Evolutionary conservation across 1,140 invertebrate species (phyloP).

Genomic region (Megalonaias nervosa): DNA sequence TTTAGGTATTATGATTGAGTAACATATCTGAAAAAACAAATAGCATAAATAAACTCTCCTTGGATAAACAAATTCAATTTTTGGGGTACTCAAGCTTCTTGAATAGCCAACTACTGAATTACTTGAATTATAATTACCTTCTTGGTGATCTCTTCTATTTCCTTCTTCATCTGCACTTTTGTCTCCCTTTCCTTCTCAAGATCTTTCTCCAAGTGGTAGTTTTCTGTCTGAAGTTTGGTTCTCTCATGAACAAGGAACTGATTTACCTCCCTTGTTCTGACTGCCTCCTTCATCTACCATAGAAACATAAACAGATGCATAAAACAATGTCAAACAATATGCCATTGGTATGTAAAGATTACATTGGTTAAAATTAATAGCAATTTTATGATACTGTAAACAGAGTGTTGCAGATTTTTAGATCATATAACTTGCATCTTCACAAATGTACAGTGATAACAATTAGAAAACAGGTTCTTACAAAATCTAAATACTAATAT

Average conservation of each 20-base stretch:
- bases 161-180: slow-evolving; percentile 41
- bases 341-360: too few species aligned
- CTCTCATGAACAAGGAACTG: slow-evolving; percentile 54
- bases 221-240: slow-evolving; percentile 50
- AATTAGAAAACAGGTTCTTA: too few species aligned
- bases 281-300: slow-evolving; percentile 60
- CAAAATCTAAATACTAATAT: too few species aligned
- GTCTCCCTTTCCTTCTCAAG: slow-evolving; percentile 47
- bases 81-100: neutral
- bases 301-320: neutral
- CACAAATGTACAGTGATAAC: too few species aligned
- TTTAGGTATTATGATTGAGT: too few species aligned
- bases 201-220: slow-evolving; percentile 36
- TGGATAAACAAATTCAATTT: neutral
- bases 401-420: too few species aligned
- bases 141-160: slow-evolving; percentile 48
- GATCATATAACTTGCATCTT: too few species aligned
- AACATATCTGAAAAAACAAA: neutral
- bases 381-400: too few species aligned
- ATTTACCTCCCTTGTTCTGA: slow-evolving; percentile 53
- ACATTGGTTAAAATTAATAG: too few species aligned
- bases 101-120: neutral
- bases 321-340: too few species aligned
- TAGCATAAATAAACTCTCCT: neutral
- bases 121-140: slow-evolving; percentile 37